A percentile compares a stretch with the other conserved stretches of the same genome.
These are phyloP conservation scores for Cyprinodon diabolis DNA, from an alignment of 2,797 vertebrate species.

Conservation along the genomic window DNA sequence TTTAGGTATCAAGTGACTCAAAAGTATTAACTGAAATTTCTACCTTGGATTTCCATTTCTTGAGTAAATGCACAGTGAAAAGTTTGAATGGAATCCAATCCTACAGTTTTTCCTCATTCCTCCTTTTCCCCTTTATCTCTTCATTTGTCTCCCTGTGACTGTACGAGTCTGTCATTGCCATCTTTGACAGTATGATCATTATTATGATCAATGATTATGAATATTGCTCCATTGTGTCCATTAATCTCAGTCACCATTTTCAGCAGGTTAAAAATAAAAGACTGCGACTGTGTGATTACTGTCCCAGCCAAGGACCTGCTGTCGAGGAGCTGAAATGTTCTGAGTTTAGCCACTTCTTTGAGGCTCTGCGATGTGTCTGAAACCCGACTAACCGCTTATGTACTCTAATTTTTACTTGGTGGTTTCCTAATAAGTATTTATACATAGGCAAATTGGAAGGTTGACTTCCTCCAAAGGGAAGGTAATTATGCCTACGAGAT, in stretches of 20 bases:
- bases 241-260: conserved; percentile 67
- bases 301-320: conserved; percentile 52
- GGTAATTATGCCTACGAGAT: conserved; percentile 62
- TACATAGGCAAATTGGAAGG: conserved; percentile 70
- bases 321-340: conserved; percentile 21
- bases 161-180: conserved; percentile 74
- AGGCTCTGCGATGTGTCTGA: conserved; percentile 45
- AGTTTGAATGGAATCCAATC: conserved; percentile 30
- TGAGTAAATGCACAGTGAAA: conserved; percentile 2
- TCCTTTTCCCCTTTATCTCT: conserved; percentile 65
- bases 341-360: conserved; percentile 35
- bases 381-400: conserved; percentile 54
- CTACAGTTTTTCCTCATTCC: conserved; percentile 29
- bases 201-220: conserved; percentile 80
- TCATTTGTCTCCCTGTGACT: conserved; percentile 66
- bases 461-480: conserved; percentile 65
- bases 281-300: conserved; percentile 24
- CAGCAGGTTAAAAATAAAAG: conserved; percentile 73
- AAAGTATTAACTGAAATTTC: conserved; percentile 1
- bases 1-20: neutral
- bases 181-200: conserved; percentile 77
- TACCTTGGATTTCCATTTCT: neutral
- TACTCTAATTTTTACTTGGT: conserved; percentile 49
- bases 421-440: conserved; percentile 76
- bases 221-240: conserved; percentile 67